Evolutionary conservation across 2,113 vertebrate genomes (phyloP), one percentile per base, ranked within the genome.

Genomic region (Columba janthina): DNA sequence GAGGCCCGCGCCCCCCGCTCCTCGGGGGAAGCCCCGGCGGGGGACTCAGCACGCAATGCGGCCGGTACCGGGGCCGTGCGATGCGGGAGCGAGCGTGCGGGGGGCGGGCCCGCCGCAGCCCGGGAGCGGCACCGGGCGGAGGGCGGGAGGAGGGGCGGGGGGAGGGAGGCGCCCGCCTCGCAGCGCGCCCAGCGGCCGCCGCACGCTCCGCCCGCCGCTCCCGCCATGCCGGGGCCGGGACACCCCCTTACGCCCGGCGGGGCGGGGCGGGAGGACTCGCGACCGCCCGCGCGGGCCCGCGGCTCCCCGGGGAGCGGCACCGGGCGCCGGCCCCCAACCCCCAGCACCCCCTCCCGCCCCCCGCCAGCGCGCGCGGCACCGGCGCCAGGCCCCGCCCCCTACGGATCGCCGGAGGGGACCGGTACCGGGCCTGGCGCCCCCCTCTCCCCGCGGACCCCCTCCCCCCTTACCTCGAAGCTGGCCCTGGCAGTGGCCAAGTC

Each of bases 311-410:
- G 66, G 42, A 46, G 32, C 31, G 19, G 38, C 51, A 24, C 29
- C 22, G 3, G 24, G 21, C 50, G 62, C 38, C 40, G 86, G 12
- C 18, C 19, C 42, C 18, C 7, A 15, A 42, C 20, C 42, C 11
- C 17, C 21, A 11, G 19, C 48, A 21, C 9, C 72, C 26, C 31
- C 24, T 22, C 19, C n/a, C 46, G 14, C 51, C 40, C 22, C 56
- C 66, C 42, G 13, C 61, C 26, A 56, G 42, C 71, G 71, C 46
- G 85, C 95, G 58, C 92, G 93, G 93, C 95, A 85, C 94, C 95
- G 67, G 95, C 81, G 65, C 83, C 64, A 96, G 90, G 86, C 92
- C 93, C 96, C 94, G 93, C 93, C 97, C 84, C 87, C 53, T 95
- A 89, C 90, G 89, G 92, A 90, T 93, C 83, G 91, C 93, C 93